Base-by-base conservation (phyloP, 2,888 invertebrate species). In the Ormyrus nitidulus region DNA sequence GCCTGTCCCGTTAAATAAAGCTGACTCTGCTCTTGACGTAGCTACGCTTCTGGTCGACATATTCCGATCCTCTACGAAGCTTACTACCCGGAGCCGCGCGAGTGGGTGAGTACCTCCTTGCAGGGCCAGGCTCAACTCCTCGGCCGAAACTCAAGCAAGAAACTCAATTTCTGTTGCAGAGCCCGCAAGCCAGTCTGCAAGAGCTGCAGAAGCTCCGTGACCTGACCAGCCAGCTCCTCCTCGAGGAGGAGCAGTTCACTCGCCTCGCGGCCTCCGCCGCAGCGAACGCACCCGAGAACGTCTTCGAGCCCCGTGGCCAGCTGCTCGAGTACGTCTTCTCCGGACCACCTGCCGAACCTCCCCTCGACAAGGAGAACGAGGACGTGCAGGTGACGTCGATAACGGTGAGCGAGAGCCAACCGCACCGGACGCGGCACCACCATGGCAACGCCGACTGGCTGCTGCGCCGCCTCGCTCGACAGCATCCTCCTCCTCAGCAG, bases 1-100 rank as follows among this genome's bases (percentile, higher is more conserved):
- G 34, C 34, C 34, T 34, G 34, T 4, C 34, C 34, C 34, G 34
- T 34, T 34, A 70, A 44, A 10, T 48, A 70, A 54, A 72, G 62
- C 10, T 58, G 56, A 51, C 6, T 7, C 34, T 19, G 11, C 10
- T 44, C n/a, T 61, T 44, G 46, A 10, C 6, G 5, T 44, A 78
- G 78, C 53, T 78, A 54, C 66, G 34, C 19, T 3, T 10, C 53
- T 0, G 46, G 19, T 1, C 65, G 83, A 44, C 34, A 34, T 34
- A 86, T 87, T 5, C 89, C 88, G 0, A 87, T 89, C 0, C 81
- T 88, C 48, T 89, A 89, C 72, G 87, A 88, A 69, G 88, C 88
- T 0, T 89, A 88, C 69, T 88, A 88, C 69, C 87, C 88, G 5
- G 86, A 86, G 11, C 80, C 61, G 34, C 78, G 70, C 9, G 48